A percentile compares a stretch with the other conserved stretches of the same genome.
Conservation (phyloP, 2,888 invertebrate genomes). For the Sycophila texana region DNA sequence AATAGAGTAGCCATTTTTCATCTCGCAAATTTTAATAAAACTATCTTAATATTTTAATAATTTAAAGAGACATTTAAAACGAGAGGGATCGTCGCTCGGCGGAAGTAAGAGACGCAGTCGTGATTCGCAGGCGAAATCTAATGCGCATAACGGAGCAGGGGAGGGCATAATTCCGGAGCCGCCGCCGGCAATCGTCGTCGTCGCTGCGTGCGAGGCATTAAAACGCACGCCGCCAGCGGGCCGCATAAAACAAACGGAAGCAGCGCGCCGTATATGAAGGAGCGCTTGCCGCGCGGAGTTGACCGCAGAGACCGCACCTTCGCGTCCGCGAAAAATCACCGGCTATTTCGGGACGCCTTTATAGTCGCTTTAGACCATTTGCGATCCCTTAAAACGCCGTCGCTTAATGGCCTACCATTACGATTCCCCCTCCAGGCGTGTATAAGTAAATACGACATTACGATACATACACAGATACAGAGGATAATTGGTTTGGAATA, state of each 20-base stretch:
- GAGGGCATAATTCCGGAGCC: conserved; percentile 21
- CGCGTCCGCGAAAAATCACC: conserved; percentile 1
- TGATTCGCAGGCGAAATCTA: conserved; percentile 34
- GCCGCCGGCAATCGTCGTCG: no score
- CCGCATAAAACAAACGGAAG: conserved; percentile 19
- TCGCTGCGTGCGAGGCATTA: conserved; percentile 21
- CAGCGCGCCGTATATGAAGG: neutral
- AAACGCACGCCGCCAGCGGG: conserved; percentile 8
- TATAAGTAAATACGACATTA: no score
- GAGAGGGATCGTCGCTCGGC: neutral
- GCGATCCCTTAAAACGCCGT: no score
- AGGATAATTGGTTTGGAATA: no score
- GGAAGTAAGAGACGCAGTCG: neutral
- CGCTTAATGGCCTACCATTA: no score
- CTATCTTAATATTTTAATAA: no score
- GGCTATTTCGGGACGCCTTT: no score
- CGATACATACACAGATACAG: no score
- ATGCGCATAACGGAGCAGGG: neutral
- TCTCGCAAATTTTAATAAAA: neutral
- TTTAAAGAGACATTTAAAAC: no score
- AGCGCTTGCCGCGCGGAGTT: neutral
- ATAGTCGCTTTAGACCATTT: no score
- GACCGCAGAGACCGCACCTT: neutral
- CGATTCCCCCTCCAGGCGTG: no score
- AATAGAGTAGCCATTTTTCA: neutral